Evolutionary conservation across 2,888 invertebrate species (phyloP).

Genomic region (Mimachlamys varia): DNA sequence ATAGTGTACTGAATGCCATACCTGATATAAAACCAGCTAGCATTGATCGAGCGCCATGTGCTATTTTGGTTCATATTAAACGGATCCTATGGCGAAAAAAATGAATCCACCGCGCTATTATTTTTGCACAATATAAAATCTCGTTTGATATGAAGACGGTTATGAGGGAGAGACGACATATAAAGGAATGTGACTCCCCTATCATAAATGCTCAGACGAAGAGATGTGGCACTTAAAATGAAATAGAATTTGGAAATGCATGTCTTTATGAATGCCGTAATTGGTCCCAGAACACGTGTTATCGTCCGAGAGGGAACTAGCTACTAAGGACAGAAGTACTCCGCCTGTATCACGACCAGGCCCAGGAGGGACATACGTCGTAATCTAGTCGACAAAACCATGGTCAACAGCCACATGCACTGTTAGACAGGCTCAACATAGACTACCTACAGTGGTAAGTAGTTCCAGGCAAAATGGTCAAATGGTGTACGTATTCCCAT

Average conservation of each 20-base stretch:
- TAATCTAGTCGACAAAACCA: background rate
- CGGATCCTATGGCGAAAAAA: background rate
- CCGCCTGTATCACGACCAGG: background rate
- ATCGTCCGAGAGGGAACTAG: background rate
- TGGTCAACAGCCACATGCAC: background rate
- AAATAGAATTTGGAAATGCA: slow-evolving; percentile 31
- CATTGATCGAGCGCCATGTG: background rate
- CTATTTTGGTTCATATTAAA: background rate
- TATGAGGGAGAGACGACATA: background rate
- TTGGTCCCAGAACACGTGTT: background rate
- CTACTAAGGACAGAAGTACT: background rate
- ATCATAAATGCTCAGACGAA: slow-evolving; percentile 18
- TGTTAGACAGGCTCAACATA: background rate
- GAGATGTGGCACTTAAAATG: slow-evolving; percentile 12
- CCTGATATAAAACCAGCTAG: too few relatives aligned
- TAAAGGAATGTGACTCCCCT: slow-evolving; percentile 9
- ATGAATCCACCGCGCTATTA: background rate
- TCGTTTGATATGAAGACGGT: background rate
- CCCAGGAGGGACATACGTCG: background rate
- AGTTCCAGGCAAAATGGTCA: background rate
- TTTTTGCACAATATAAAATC: background rate
- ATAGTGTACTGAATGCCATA: too few relatives aligned
- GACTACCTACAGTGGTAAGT: background rate
- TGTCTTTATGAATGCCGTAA: slow-evolving; percentile 12
- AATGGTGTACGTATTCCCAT: background rate